Evolutionary conservation across 2,113 vertebrate species (phyloP).

Genomic region (Aspiorhynchus laticeps): DNA sequence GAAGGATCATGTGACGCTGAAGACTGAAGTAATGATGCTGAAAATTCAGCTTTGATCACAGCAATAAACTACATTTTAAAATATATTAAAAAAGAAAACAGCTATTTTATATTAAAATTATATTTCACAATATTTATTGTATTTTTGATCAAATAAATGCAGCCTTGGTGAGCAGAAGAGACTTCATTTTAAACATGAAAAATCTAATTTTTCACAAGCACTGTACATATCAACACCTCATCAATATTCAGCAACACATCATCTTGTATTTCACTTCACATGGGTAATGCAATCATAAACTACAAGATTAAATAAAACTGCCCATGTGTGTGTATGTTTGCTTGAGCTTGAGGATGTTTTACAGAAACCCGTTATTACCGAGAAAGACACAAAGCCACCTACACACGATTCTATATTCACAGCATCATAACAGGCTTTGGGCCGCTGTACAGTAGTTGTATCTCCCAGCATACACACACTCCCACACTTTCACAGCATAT

Average conservation of each 20-base stretch:
- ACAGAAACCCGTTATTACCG: not conserved
- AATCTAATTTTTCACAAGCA: not conserved
- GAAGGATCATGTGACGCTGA: too few relatives aligned
- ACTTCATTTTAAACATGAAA: too few relatives aligned
- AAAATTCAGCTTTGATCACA: too few relatives aligned
- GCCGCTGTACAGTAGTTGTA: not conserved
- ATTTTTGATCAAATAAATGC: not conserved
- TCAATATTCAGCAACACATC: not conserved
- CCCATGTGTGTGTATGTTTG: not conserved
- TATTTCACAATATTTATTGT: not conserved
- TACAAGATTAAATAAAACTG: not conserved
- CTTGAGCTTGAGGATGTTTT: not conserved
- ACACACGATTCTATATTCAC: slow-evolving; percentile 21
- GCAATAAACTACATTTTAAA: too few relatives aligned
- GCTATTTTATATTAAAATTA: too few relatives aligned
- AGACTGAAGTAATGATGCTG: too few relatives aligned
- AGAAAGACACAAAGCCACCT: slow-evolving; percentile 14
- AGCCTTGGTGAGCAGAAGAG: not conserved
- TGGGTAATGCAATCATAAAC: not conserved
- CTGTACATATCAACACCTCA: not conserved
- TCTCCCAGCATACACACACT: slow-evolving; percentile 19
- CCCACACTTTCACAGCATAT: slow-evolving; percentile 20
- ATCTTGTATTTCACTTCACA: not conserved
- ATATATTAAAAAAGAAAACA: too few relatives aligned
- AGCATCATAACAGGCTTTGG: slow-evolving; percentile 1